Evolutionary conservation across 2,113 vertebrate species (phyloP).

Genomic region (Pomatostomus ruficeps): DNA sequence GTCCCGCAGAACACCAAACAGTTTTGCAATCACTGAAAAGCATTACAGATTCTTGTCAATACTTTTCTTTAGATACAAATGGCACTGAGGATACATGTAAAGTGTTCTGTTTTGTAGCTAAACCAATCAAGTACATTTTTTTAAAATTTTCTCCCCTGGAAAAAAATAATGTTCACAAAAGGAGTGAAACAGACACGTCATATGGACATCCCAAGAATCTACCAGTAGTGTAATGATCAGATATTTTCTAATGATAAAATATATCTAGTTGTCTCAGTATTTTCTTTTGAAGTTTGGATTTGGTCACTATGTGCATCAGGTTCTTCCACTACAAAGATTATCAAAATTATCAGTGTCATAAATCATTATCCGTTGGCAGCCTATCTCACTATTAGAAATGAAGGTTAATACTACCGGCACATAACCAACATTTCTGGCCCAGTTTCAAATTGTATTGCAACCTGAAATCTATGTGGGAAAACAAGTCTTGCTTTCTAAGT

Average conservation of each 20-base stretch:
- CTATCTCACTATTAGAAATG: background rate
- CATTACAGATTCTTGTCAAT: background rate
- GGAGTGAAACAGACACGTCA: background rate
- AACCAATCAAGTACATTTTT: background rate
- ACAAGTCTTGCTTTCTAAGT: background rate
- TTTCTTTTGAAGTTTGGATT: background rate
- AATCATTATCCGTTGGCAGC: background rate
- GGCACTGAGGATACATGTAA: background rate
- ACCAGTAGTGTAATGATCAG: background rate
- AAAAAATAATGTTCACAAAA: background rate
- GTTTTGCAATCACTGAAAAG: no score
- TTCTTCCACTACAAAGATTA: background rate
- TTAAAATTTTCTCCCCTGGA: fast-evolving
- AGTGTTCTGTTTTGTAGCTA: background rate
- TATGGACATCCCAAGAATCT: background rate
- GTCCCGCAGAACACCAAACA: no score
- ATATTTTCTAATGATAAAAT: background rate
- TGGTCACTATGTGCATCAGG: background rate
- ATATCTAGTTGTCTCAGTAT: background rate
- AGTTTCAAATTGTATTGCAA: background rate
- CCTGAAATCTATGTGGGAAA: background rate
- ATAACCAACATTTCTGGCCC: background rate
- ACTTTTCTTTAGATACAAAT: background rate
- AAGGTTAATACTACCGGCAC: background rate
- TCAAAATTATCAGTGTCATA: background rate